Base-by-base conservation (phyloP, 2,113 vertebrate genomes). In the Sylvilagus bachmani region DNA sequence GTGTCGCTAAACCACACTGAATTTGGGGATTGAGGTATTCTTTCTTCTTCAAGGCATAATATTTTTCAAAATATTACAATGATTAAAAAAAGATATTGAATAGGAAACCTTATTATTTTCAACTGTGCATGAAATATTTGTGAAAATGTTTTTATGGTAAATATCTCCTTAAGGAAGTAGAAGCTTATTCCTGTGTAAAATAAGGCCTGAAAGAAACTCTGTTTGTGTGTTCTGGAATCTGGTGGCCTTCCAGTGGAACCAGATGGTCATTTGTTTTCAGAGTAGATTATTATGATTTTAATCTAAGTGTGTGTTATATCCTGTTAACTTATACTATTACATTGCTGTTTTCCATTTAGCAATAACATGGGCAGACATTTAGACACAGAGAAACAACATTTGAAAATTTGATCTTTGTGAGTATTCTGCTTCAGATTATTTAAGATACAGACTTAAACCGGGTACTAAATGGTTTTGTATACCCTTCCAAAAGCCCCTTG, bases 161-260 rank as follows among this genome's bases (percentile, higher is more conserved):
- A 77, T 79, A 91, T 84, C 87, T 71, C 61, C 81, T 83, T 58
- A 86, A 16, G 29, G 36, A 93, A 87, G 22, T 77, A 93, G 36
- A 86, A 87, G 25, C 71, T 90, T 93, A 85, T 85, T 96, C 25
- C 58, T 93, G 31, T 81, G 93, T 95, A 93, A 90, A 89, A 62
- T 83, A 83, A 82, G 53, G 38, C 13, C 51, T 87, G 19, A 91
- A 90, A 89, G 89, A 91, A 89, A 94, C 74, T 58, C 6, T 81
- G 69, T 62, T 94, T 71, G 16, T 58, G 78, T 53, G 58, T 83
- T 53, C 17, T 80, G 53, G 44, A 64, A 53, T 86, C 21, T 71
- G n/a, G 83, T 55, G 78, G 1, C 80, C 70, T 55, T 90, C 33
- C 36, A 89, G 0, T 53, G 44, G 29, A 97, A 91, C 64, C 53